phyloP scores from a whole-genome alignment of 2,888 invertebrate genomes.

The Noctua pronuba region DNA sequence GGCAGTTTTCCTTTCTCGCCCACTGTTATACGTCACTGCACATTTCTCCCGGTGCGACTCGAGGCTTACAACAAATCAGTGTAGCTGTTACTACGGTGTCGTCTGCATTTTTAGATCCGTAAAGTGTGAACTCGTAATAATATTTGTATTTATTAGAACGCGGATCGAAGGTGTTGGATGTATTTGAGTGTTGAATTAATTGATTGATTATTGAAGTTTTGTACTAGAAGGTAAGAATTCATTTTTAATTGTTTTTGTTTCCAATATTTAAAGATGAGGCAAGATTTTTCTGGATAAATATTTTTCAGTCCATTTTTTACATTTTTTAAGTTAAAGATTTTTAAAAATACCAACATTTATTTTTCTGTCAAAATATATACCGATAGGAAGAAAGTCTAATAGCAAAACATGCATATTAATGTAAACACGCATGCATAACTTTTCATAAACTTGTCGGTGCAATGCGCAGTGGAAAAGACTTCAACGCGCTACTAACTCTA shows the following conservation, averaged over 20 bases:
- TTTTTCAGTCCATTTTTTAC: not conserved
- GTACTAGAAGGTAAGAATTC: conserved; percentile 70
- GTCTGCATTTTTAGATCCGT: conserved; percentile 83
- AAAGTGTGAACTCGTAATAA: conserved; percentile 69
- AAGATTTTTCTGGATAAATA: not conserved
- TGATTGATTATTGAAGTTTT: conserved; percentile 69
- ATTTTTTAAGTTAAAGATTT: no score
- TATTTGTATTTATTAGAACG: conserved; percentile 78
- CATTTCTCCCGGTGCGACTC: conserved; percentile 85
- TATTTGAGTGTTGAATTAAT: conserved; percentile 53
- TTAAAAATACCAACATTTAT: not conserved
- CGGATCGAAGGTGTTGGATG: conserved; percentile 69
- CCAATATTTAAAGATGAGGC: not conserved
- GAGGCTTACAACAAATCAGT: conserved; percentile 83
- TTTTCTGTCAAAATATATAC: not conserved
- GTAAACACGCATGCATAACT: conserved; percentile 34
- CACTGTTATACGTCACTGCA: conserved; percentile 82
- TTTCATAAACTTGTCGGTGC: conserved; percentile 17
- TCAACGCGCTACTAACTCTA: conserved; percentile 75
- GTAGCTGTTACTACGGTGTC: conserved; percentile 82
- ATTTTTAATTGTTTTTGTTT: not conserved
- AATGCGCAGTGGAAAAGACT: conserved; percentile 72
- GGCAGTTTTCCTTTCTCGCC: conserved; percentile 87
- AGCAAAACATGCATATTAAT: conserved; percentile 24
- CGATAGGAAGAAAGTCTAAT: conserved; percentile 14